These are phyloP conservation scores for Gallinago solitaria DNA, from an alignment of 2,797 vertebrate genomes.

Conservation along the genomic window DNA sequence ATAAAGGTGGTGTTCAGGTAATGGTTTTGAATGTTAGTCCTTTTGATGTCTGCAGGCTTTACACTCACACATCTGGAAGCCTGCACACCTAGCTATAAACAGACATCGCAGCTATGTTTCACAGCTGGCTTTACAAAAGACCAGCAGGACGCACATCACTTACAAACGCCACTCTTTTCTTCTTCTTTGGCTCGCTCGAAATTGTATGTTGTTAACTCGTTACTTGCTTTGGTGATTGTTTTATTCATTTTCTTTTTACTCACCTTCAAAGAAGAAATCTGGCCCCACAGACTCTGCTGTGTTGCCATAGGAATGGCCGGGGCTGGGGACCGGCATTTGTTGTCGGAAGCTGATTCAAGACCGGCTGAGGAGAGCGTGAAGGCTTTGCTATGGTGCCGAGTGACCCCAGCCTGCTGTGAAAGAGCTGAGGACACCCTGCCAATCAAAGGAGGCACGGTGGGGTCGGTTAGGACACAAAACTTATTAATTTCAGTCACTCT, in stretches of 20 bases:
- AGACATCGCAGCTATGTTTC: conserved; percentile 1
- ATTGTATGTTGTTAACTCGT: not conserved
- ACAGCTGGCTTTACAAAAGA: conserved; percentile 75
- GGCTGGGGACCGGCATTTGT: not conserved
- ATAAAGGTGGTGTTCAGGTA: conserved; percentile 58
- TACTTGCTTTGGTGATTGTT: conserved; percentile 44
- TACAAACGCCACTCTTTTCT: conserved; percentile 41
- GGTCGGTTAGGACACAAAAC: not conserved
- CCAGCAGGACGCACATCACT: conserved; percentile 33
- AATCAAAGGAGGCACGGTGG: not conserved
- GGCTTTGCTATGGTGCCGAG: not conserved
- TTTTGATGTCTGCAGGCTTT: conserved; percentile 77
- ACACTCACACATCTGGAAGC: conserved; percentile 74
- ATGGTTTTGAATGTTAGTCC: not conserved
- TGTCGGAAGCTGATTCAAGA: not conserved
- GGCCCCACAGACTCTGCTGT: not conserved
- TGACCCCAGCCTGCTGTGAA: not conserved
- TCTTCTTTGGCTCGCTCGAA: conserved; percentile 9
- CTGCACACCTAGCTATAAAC: conserved; percentile 43
- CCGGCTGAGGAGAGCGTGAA: rapidly evolving
- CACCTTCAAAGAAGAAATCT: conserved; percentile 52
- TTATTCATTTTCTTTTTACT: conserved; percentile 10
- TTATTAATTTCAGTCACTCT: not conserved
- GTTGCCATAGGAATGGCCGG: not conserved
- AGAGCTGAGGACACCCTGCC: not conserved